Percentiles rank a stretch among this genome's conserved stretches.
Evolutionary conservation across 1,140 invertebrate species (phyloP).

Genomic region (Sogatella furcifera): DNA sequence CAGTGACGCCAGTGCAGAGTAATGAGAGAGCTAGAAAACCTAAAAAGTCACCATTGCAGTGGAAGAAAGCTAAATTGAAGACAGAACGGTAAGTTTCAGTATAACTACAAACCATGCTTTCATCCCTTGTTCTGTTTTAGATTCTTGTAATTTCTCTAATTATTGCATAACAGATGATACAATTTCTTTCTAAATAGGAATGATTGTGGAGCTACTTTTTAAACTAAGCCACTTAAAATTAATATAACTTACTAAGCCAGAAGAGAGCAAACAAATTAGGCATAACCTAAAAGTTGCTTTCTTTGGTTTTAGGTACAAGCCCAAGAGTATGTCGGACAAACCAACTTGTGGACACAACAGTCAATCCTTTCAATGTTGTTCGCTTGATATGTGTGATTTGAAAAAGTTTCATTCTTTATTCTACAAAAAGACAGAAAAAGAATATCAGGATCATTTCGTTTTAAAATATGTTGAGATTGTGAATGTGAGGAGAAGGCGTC

Average conservation of each 20-base stretch:
- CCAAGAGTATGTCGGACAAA: neutral
- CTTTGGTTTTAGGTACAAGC: slow-evolving; percentile 5
- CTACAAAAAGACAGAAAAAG: neutral
- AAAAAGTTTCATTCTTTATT: neutral
- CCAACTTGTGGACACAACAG: neutral
- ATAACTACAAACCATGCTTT: neutral
- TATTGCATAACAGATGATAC: neutral
- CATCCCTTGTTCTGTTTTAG: neutral
- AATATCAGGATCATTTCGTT: neutral
- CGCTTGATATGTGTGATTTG: neutral
- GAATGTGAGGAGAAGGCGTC: neutral
- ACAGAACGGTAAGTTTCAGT: no score
- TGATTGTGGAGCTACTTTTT: neutral
- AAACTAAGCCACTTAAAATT: neutral
- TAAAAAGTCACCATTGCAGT: neutral
- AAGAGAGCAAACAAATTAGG: neutral
- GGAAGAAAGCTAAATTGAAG: no score
- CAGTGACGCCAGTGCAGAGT: neutral
- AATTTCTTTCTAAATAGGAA: no score
- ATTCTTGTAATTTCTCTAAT: neutral
- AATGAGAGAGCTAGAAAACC: neutral
- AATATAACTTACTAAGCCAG: neutral
- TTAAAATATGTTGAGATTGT: neutral
- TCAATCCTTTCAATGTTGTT: neutral
- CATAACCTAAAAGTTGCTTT: neutral